These are phyloP conservation scores for Pogonognathellus flavescens DNA, from an alignment of 1,140 invertebrate species.

Conservation along the genomic window DNA sequence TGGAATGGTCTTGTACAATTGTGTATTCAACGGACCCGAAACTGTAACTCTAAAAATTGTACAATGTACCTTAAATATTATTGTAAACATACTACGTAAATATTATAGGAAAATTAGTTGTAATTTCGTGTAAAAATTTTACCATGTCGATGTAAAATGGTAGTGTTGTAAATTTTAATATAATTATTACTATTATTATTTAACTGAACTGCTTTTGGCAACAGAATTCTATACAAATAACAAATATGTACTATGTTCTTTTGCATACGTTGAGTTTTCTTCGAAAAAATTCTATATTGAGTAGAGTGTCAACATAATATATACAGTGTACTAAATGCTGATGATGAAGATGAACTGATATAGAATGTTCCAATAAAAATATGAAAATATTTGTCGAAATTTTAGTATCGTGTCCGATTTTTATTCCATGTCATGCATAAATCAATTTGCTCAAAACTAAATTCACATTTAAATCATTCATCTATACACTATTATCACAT, in stretches of 20 bases:
- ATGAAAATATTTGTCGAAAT: slow-evolving; percentile 41
- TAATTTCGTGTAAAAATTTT: slow-evolving; percentile 1
- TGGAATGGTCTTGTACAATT: slow-evolving; percentile 35
- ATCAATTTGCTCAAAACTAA: too few species aligned
- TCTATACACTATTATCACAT: too few species aligned
- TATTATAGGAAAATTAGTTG: neutral
- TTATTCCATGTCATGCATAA: neutral
- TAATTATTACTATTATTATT: neutral
- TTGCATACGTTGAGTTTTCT: slow-evolving; percentile 14
- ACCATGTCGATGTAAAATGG: slow-evolving; percentile 1
- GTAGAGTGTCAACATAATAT: slow-evolving; percentile 20
- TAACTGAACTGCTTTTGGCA: neutral
- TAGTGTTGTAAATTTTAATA: neutral
- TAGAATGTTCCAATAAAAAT: slow-evolving; percentile 40
- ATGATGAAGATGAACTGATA: slow-evolving; percentile 34
- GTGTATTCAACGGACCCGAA: slow-evolving; percentile 45
- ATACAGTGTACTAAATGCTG: slow-evolving; percentile 27
- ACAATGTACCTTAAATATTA: slow-evolving; percentile 47
- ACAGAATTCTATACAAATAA: slow-evolving; percentile 3
- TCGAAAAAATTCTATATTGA: slow-evolving; percentile 7
- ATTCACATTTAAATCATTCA: too few species aligned
- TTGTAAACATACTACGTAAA: neutral
- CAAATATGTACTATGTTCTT: neutral
- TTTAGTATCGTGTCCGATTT: neutral
- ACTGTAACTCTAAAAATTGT: slow-evolving; percentile 38